Evolutionary conservation across 2,888 invertebrate genomes (phyloP), one percentile per base, ranked within the genome.

Genomic region (Biston stratarius): DNA sequence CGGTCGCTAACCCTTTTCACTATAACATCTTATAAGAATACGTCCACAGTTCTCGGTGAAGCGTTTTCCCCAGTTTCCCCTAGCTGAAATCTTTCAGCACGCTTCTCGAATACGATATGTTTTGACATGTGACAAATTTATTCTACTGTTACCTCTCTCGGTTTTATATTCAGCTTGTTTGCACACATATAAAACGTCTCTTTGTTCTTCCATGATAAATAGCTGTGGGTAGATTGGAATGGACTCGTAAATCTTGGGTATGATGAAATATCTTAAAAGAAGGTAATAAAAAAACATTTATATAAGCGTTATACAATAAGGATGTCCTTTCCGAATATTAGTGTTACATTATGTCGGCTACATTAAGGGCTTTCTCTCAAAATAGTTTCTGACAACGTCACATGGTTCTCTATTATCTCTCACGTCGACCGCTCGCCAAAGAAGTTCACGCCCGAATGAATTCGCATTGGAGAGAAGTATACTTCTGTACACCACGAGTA

Each of bases 61-160:
- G 52, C 33, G 24, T 7, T 8, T 42, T 51, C 42, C 57, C 51
- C 61, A 45, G 61, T 66, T 58, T 57, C 52, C 52, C 51, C 53
- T 33, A 47, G 12, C 33, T 38, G 45, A 47, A 62, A 67, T 62
- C 53, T 62, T 36, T 55, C 53, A 42, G 57, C 48, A 47, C 62
- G 61, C 55, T 67, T 53, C 42, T 58, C 48, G 58, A 67, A 67
- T 67, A 49, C 48, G 58, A 67, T 67, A 62, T 67, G 59, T 62
- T 62, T 62, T 62, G 67, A 62, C 62, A 67, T 53, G 47, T 67
- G 62, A 59, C 62, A 59, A 67, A 67, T 59, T 48, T 67, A 62
- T 67, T 61, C 66, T 45, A 34, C 47, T 33, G 60, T 40, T 56
- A 45, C 51, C 57, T 38, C 51, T 57, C 34, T 42, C 40, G 40